Conservation (phyloP, 2,888 invertebrate species). For the Melieria crassipennis region DNA sequence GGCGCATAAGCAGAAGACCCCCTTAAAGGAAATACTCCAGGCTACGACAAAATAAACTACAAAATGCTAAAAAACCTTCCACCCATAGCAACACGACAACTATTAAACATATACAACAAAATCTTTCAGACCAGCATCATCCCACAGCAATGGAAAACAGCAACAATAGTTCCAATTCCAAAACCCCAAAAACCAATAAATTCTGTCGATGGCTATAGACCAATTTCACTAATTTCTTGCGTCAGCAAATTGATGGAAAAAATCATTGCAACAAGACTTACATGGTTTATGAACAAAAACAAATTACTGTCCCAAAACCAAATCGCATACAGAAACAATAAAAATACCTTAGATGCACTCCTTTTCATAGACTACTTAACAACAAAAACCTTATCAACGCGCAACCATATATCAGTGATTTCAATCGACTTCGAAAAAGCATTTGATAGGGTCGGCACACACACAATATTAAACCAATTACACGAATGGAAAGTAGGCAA, state of each 20-base stretch:
- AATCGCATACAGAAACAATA: no score
- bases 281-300: conserved; percentile 20
- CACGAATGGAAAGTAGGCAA: no score
- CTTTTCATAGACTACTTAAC: conserved; percentile 4
- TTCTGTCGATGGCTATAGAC: conserved; percentile 15
- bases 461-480: no score
- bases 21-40: conserved; percentile 18
- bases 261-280: conserved; percentile 17
- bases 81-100: background rate
- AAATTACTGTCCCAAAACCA: background rate
- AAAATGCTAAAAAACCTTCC: conserved; percentile 9
- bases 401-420: conserved; percentile 6
- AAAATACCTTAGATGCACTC: no score
- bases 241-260: conserved; percentile 27
- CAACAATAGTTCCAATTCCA: conserved; percentile 22
- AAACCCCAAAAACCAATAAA: conserved; percentile 21
- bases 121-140: conserved; percentile 15
- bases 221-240: conserved; percentile 25
- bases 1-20: no score
- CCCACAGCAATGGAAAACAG: conserved; percentile 26
- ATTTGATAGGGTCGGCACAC: no score
- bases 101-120: conserved; percentile 18
- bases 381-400: conserved; percentile 1
- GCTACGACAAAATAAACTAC: conserved; percentile 13
- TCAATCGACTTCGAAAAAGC: background rate